Percentiles rank a stretch among this genome's conserved stretches.
Conservation (phyloP, 1,140 invertebrate genomes). For the Neotoxoptera formosana region DNA sequence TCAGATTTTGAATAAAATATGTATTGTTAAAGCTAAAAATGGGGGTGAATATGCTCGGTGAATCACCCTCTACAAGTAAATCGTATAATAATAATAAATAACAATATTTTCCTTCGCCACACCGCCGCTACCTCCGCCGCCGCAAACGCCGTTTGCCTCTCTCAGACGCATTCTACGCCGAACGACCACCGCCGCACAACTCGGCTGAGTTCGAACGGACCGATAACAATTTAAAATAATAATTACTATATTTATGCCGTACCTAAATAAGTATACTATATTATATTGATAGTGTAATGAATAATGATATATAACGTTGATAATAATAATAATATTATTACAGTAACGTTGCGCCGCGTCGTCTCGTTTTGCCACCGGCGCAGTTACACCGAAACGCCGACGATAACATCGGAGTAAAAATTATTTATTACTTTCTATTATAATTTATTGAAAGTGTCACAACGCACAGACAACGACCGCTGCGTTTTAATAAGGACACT, state of each 20-base stretch:
- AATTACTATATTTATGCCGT: background rate
- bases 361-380: background rate
- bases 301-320: too few relatives aligned
- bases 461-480: background rate
- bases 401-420: background rate
- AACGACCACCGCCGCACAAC: background rate
- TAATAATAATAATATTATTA: too few relatives aligned
- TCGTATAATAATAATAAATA: background rate
- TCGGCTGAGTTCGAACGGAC: background rate
- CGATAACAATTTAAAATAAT: background rate
- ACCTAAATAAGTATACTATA: background rate
- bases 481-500: background rate
- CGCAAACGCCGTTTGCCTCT: background rate
- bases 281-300: background rate
- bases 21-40: too few relatives aligned
- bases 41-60: background rate
- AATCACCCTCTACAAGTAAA: background rate
- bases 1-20: too few relatives aligned
- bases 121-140: background rate
- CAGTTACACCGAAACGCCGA: background rate
- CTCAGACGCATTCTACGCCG: too few relatives aligned
- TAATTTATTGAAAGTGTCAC: conserved; percentile 22
- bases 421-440: background rate
- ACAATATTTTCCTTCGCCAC: background rate
- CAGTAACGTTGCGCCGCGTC: background rate